These are phyloP conservation scores for Melanerpes aurifrons DNA, from an alignment of 2,113 vertebrate species.

Conservation along the genomic window DNA sequence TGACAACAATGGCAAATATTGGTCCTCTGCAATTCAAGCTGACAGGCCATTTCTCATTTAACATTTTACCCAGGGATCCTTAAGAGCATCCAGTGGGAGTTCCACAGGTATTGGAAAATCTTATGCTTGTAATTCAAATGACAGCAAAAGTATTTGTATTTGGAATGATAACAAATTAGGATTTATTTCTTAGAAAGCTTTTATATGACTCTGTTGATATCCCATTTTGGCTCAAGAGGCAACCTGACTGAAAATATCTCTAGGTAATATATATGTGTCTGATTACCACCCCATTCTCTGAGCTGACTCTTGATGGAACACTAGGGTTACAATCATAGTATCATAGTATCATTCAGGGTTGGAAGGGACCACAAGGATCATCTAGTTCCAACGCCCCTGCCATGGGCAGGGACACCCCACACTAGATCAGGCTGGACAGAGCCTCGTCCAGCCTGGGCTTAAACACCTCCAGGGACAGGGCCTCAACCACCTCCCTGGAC, in stretches of 20 bases:
- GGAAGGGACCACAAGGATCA: no score
- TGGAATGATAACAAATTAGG: neutral
- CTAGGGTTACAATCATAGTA: neutral
- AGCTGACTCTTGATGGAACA: neutral
- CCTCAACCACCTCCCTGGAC: no score
- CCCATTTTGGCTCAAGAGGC: neutral
- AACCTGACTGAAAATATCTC: neutral
- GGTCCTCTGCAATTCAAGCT: neutral
- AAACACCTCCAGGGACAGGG: no score
- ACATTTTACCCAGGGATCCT: neutral
- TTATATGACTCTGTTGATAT: neutral
- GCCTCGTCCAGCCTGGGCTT: no score
- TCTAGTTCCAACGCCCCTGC: no score
- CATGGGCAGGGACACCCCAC: no score
- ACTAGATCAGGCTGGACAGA: no score
- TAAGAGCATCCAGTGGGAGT: neutral
- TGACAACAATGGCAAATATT: neutral
- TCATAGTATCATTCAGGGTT: no score
- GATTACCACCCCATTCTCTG: neutral
- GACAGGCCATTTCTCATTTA: neutral
- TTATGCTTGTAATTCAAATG: neutral
- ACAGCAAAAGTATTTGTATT: neutral
- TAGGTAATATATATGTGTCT: neutral
- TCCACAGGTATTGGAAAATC: neutral
- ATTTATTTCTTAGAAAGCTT: constrained; percentile 16